Conservation (phyloP, 1,140 invertebrate species). For the Drosophila serrata region DNA sequence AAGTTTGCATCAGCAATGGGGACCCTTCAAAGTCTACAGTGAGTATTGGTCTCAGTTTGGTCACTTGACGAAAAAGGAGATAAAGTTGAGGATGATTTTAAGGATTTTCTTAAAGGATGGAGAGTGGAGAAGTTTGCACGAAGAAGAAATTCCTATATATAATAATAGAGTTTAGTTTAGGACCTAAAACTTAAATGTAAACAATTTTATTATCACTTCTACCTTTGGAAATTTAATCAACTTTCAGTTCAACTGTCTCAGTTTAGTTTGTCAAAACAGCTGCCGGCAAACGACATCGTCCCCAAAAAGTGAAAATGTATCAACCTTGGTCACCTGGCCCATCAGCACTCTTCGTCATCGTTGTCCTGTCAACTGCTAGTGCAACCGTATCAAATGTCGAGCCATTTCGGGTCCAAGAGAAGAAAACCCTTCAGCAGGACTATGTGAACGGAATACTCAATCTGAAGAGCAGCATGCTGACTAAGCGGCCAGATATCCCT, state of each 20-base stretch:
- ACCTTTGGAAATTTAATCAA: background rate
- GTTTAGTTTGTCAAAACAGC: slow-evolving; percentile 41
- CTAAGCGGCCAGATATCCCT: slow-evolving; percentile 14
- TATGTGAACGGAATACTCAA: slow-evolving; percentile 69
- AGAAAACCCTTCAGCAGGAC: slow-evolving; percentile 1
- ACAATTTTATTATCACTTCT: background rate
- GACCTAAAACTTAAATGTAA: background rate
- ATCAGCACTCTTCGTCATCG: slow-evolving; percentile 12
- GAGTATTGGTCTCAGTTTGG: slow-evolving; percentile 85
- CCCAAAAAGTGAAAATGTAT: slow-evolving; percentile 60
- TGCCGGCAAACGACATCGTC: slow-evolving; percentile 13
- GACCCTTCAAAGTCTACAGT: slow-evolving; percentile 89
- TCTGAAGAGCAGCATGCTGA: slow-evolving; percentile 54
- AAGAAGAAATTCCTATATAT: background rate
- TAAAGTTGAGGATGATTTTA: slow-evolving; percentile 9
- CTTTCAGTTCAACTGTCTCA: background rate
- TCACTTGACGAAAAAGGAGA: background rate
- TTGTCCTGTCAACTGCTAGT: slow-evolving; percentile 12
- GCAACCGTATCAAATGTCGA: slow-evolving; percentile 9
- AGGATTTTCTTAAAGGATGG: background rate
- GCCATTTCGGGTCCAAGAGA: background rate
- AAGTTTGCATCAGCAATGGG: slow-evolving; percentile 83
- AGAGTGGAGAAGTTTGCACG: background rate
- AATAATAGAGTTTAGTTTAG: background rate
- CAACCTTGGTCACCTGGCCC: slow-evolving; percentile 12